Percentiles rank a stretch among this genome's conserved stretches.
Evolutionary conservation across 1,140 invertebrate species (phyloP).

Genomic region (Aphelinus atriplicis): DNA sequence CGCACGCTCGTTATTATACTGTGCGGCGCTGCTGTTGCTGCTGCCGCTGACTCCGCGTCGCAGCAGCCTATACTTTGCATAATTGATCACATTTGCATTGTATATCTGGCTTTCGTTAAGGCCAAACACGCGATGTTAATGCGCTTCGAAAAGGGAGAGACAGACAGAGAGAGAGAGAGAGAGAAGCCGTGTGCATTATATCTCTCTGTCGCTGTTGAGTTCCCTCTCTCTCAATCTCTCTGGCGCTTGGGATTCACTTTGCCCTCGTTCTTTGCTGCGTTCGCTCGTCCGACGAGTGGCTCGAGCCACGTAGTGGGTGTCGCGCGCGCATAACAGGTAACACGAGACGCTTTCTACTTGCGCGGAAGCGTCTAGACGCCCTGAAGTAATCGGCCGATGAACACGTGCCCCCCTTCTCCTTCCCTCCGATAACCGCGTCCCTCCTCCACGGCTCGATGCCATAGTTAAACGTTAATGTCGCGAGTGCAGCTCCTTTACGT

Average conservation of each 20-base stretch:
- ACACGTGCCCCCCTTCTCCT: constrained; percentile 1
- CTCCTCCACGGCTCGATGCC: background rate
- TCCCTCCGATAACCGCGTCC: no score
- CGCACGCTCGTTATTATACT: constrained; percentile 14
- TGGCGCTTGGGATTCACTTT: no score
- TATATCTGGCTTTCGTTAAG: constrained; percentile 31
- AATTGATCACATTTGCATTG: constrained; percentile 41
- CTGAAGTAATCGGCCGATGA: constrained; percentile 1
- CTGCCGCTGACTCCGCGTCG: constrained; percentile 1
- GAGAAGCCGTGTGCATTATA: no score
- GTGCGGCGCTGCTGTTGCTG: background rate
- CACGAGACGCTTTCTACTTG: no score
- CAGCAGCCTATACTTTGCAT: constrained; percentile 30
- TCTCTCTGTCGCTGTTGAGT: no score
- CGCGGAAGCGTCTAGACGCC: no score
- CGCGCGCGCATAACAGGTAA: no score
- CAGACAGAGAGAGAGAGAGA: no score
- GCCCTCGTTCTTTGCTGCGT: no score
- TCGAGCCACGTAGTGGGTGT: no score
- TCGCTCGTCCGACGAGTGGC: no score
- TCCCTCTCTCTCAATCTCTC: no score
- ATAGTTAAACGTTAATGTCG: constrained; percentile 39
- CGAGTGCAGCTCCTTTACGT: constrained; percentile 18
- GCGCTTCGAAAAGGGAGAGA: background rate
- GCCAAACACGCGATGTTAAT: constrained; percentile 28